Conservation (phyloP, 2,797 vertebrate genomes). For the Cuculus canorus region DNA sequence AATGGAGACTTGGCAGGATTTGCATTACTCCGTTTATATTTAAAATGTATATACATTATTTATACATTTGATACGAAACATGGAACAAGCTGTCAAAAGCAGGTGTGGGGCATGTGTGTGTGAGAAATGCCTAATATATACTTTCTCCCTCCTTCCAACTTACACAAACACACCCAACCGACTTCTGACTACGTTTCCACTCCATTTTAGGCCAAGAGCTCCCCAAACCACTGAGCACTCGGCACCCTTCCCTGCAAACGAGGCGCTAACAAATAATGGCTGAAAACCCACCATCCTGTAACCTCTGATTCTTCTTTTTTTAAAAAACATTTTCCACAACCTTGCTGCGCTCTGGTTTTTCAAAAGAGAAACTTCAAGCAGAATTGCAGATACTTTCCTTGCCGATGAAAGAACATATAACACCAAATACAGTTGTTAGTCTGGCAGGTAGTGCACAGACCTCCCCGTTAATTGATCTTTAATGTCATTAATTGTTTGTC, state of each 20-base stretch:
- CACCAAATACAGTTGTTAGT: neutral
- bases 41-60: conserved; percentile 52
- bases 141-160: conserved; percentile 12
- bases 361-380: neutral
- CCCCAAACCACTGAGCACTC: neutral
- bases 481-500: conserved; percentile 76
- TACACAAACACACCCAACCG: conserved; percentile 57
- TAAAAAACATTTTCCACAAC: neutral
- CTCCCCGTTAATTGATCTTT: conserved; percentile 75
- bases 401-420: neutral
- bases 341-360: neutral
- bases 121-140: conserved; percentile 18
- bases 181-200: conserved; percentile 50
- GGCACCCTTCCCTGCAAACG: neutral
- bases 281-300: neutral
- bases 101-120: conserved; percentile 12
- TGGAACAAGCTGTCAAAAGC: conserved; percentile 37
- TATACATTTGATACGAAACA: conserved; percentile 62
- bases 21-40: neutral
- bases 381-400: neutral
- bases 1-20: conserved; percentile 10
- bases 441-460: conserved; percentile 28
- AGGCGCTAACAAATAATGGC: neutral
- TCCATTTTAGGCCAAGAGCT: conserved; percentile 36
- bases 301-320: neutral